Base-by-base conservation (phyloP, 2,888 invertebrate species). In the Melinopterus prodromus region DNA sequence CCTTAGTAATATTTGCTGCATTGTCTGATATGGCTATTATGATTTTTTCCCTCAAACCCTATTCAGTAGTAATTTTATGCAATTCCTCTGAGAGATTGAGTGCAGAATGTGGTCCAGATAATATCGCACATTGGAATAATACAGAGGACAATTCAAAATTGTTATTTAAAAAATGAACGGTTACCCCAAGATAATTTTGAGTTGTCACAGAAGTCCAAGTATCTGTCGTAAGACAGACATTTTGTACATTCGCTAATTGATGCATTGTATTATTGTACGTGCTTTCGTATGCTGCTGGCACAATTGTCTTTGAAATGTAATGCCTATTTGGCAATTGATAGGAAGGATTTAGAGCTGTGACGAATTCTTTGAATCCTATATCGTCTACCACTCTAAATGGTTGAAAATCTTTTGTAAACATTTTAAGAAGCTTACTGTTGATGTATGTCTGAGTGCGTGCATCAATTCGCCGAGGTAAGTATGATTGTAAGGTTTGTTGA, bases 141-240 rank as follows among this genome's bases (percentile, higher is more conserved):
- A 83, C 36, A n/a, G 84, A 84, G 72, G 84, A 82, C 6, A 84
- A 16, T 81, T 83, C 69, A 83, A 85, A 86, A 77, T 85, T 75
- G 2, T 82, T 71, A 78, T 84, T 74, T 35, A 85, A 79, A 80
- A 83, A 86, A 82, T 86, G 85, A 12, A 70, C 81, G 15, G 84
- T 86, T 7, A 85, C 83, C 26, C 81, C 85, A 71, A 86, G 79
- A 81, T 81, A 86, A 81, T 81, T 84, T 77, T 86, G 86, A 16
- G 81, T 83, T 75, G 83, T 85, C 12, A 79, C 16, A 9, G 86
- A 87, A 15, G 86, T 86, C 86, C 86, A 86, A 76, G 84, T 83
- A 81, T 87, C 87, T 6, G 85, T 86, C 53, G 86, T 86, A 53
- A 53, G 53, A 53, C 53, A 53, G 12, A 53, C 53, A 9, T 53